Evolutionary conservation across 2,888 invertebrate species (phyloP).

Genomic region (Thereva nobilitata): DNA sequence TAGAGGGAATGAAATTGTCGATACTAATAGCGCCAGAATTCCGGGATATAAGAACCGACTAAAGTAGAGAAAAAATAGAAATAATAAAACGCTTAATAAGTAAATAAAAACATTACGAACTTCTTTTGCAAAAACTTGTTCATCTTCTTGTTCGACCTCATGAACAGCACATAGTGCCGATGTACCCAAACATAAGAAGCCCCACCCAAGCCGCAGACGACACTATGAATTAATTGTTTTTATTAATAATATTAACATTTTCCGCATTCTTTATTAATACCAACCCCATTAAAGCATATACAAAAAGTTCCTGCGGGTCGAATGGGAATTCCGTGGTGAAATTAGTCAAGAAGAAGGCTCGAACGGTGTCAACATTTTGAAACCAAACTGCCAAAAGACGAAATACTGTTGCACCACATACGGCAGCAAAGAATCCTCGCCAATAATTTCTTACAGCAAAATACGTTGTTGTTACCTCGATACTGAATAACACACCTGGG

Average conservation of each 20-base stretch:
- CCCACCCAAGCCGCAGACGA: constrained; percentile 85
- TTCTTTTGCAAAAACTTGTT: constrained; percentile 92
- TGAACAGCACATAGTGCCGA: constrained; percentile 89
- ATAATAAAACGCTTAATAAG: constrained; percentile 38
- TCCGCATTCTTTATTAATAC: constrained; percentile 41
- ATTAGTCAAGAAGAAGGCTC: constrained; percentile 91
- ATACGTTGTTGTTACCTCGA: constrained; percentile 98
- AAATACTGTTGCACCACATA: constrained; percentile 96
- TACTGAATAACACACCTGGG: constrained; percentile 95
- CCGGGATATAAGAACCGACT: constrained; percentile 96
- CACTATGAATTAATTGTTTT: constrained; percentile 60
- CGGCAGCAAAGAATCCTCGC: constrained; percentile 97
- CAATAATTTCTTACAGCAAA: constrained; percentile 99
- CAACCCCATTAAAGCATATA: constrained; percentile 91
- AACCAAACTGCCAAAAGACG: constrained; percentile 93
- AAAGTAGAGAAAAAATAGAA: constrained; percentile 48
- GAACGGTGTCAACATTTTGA: constrained; percentile 89
- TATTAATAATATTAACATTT: neutral
- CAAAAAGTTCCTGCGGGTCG: constrained; percentile 93
- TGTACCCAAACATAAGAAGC: constrained; percentile 92
- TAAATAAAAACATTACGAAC: constrained; percentile 63
- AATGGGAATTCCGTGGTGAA: constrained; percentile 95
- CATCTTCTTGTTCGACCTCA: constrained; percentile 87
- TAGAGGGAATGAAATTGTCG: constrained; percentile 86
- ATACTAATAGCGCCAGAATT: constrained; percentile 80